phyloP scores from a whole-genome alignment of 1,140 invertebrate species.

The Bombus soroeensis region DNA sequence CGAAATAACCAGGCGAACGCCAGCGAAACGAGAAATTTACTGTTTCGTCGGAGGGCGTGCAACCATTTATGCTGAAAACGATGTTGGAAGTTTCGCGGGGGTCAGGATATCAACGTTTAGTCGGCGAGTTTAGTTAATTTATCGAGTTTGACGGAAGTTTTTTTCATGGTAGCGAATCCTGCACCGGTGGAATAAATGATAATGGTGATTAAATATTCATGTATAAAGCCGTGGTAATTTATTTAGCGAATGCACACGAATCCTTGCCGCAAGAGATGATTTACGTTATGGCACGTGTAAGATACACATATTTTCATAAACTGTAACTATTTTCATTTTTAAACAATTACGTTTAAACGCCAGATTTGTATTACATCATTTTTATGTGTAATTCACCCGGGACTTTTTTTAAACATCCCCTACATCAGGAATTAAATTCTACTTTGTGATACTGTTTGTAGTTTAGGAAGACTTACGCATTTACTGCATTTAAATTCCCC shows the following conservation, averaged over 20 bases:
- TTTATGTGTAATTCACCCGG: neutral
- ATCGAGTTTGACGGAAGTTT: slow-evolving; percentile 25
- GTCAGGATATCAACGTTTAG: slow-evolving; percentile 25
- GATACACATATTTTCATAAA: slow-evolving; percentile 22
- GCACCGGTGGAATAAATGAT: slow-evolving; percentile 29
- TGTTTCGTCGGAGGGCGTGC: neutral
- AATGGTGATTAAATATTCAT: slow-evolving; percentile 44
- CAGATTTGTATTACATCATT: neutral
- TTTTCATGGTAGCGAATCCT: slow-evolving; percentile 1
- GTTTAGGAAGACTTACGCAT: neutral
- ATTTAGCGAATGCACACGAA: slow-evolving; percentile 27
- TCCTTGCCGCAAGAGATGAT: slow-evolving; percentile 18
- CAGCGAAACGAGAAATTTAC: neutral
- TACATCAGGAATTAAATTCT: neutral
- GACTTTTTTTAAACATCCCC: neutral
- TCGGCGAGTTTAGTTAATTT: slow-evolving; percentile 40
- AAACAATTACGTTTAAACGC: neutral
- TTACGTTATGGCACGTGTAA: slow-evolving; percentile 9
- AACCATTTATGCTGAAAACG: neutral
- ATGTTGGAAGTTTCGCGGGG: slow-evolving; percentile 2
- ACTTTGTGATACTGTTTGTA: neutral
- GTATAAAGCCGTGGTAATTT: slow-evolving; percentile 19
- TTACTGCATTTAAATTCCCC: no score
- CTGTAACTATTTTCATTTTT: neutral
- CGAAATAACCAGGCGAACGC: neutral